Base-by-base conservation (phyloP, 2,113 vertebrate species). In the Prochilodus magdalenae region DNA sequence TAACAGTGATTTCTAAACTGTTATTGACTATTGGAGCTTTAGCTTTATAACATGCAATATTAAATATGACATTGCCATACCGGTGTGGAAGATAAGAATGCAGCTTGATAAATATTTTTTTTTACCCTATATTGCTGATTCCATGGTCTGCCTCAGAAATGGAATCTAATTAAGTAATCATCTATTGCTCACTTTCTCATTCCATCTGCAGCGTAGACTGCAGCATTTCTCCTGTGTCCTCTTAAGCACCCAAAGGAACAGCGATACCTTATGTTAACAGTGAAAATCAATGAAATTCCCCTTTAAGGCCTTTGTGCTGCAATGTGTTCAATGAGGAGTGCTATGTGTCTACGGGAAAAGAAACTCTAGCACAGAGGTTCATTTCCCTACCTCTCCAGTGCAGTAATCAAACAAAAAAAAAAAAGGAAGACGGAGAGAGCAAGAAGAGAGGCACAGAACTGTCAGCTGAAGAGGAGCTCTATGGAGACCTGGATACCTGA, bases 251-350 rank as follows among this genome's bases (percentile, higher is more conserved):
- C 53, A 71, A 22, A 70, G 59, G 27, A 59, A 47, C 69, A 47
- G 16, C 65, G 30, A 27, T 60, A 3, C 24, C 33, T 26, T 79
- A 57, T 72, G 36, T 60, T 79, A 79, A 71, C 77, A 70, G 30
- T 29, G 33, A 62, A 77, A 79, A 79, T 79, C 67, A 79, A 71
- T 81, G 24, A 22, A 14, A 60, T 47, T 75, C 26, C 24, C 75
- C 49, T 66, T 73, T 59, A 69, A 75, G 75, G 80, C 67, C 40
- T 77, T 49, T 26, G 27, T 59, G 67, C 57, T 76, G 72, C 55
- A 71, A 27, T 77, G 66, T 75, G 36, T 44, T 73, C 66, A 26
- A 14, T 66, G 13, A 30, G 67, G 57, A 49, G 76, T 40, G 4
- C 3, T 55, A 51, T 30, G 36, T 47, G 18, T 59, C 16, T 40